Base-by-base conservation (phyloP, 2,888 invertebrate species). In the Gibbula magus region DNA sequence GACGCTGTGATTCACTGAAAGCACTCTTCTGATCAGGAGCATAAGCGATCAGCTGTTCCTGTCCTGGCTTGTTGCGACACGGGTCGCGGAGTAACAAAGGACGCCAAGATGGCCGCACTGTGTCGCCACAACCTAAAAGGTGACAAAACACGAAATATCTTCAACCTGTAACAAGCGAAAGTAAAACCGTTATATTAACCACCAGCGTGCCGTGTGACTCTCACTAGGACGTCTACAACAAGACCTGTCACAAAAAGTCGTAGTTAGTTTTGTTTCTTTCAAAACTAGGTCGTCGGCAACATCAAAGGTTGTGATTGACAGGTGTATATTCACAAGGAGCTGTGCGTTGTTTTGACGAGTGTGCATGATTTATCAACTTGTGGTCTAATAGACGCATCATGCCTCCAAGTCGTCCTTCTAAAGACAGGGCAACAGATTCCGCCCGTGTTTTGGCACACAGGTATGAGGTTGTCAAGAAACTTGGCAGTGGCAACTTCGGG, bases 401-500 rank as follows among this genome's bases (percentile, higher is more conserved):
- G 86, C 83, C 86, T 66, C 86, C 83, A 1, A 83, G 83, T 45
- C 80, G 84, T 52, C 79, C 83, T 8, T 74, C 80, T 13, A 85
- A 83, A 75, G 82, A 85, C 52, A 75, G 76, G 16, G 81, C 78
- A n/a, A 79, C 87, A 22, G 89, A 86, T 75, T 86, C 87, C 70
- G 83, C 88, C 16, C 83, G 88, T 61, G 84, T 92, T 29, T 80
- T 92, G 73, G 92, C 90, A 29, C 92, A 92, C 82, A 87, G 93
- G 79, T 93, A 93, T 84, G 87, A 90, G 77, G 84, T 92, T 45
- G 88, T 90, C 10, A 90, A 86, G 78, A 91, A 90, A 84, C 88
- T 93, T 52, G 93, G 93, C 2, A 91, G 90, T 83, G 93, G 93
- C 25, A 92, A 92, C 82, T 93, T 92, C 87, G 93, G 93, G 8